A percentile compares a stretch with the other conserved stretches of the same genome.
phyloP scores from a whole-genome alignment of 2,797 vertebrate genomes.

The Streptopelia turtur region DNA sequence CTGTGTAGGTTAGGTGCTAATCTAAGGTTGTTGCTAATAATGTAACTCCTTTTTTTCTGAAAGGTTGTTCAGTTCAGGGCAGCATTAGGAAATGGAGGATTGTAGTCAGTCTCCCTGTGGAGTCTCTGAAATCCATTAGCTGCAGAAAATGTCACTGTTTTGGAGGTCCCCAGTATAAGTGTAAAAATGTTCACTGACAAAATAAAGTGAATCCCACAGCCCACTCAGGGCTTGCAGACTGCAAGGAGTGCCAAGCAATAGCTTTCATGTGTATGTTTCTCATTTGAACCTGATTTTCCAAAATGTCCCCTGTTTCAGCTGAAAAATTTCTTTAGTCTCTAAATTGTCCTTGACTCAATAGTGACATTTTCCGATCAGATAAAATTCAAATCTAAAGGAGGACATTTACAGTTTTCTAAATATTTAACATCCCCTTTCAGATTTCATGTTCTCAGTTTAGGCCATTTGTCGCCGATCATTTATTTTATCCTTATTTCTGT shows the following conservation, averaged over 20 bases:
- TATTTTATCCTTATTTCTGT: conserved; percentile 73
- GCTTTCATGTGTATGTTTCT: not conserved
- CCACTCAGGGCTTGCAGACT: not conserved
- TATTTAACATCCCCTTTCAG: conserved; percentile 48
- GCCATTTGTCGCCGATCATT: conserved; percentile 64
- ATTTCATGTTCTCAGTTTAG: conserved; percentile 42
- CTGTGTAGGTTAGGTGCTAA: not conserved
- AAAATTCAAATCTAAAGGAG: conserved; percentile 6
- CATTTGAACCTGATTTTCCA: not conserved
- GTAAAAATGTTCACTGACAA: not conserved
- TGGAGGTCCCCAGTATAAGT: not conserved
- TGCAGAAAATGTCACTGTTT: not conserved
- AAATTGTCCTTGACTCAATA: conserved; percentile 23
- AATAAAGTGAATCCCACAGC: not conserved
- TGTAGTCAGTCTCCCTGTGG: not conserved
- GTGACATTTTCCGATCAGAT: conserved; percentile 23
- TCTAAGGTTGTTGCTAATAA: not conserved
- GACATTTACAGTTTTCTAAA: conserved; percentile 21
- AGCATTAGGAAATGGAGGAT: not conserved
- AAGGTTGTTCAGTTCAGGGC: not conserved
- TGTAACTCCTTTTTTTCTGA: not conserved
- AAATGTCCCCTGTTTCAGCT: conserved; percentile 8
- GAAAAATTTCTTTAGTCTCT: not conserved
- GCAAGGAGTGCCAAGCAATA: not conserved
- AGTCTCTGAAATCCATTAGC: not conserved